These are phyloP conservation scores for Pseudomyrmex cubaensis DNA, from an alignment of 1,140 invertebrate species.

Conservation along the genomic window DNA sequence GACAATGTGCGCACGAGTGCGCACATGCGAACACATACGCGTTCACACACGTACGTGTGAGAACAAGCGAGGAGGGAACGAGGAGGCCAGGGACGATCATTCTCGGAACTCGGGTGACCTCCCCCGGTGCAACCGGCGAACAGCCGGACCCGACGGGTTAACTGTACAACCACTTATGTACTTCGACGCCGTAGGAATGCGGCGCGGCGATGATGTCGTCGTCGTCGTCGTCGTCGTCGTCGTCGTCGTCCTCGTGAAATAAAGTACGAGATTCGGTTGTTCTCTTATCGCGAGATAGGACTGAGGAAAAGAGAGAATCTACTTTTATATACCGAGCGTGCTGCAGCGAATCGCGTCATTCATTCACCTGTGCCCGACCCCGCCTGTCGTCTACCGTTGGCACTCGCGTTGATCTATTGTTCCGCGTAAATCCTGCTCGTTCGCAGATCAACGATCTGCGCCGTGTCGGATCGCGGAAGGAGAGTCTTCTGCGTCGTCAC, in stretches of 20 bases:
- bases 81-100: constrained; percentile 63
- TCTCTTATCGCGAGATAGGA: constrained; percentile 45
- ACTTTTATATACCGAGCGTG: neutral
- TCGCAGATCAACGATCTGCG: constrained; percentile 44
- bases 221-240: neutral
- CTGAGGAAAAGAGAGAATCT: constrained; percentile 15
- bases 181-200: constrained; percentile 77
- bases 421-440: constrained; percentile 64
- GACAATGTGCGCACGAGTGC: constrained; percentile 8
- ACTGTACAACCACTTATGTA: constrained; percentile 81
- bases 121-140: constrained; percentile 75
- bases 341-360: constrained; percentile 74
- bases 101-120: constrained; percentile 79
- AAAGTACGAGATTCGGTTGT: constrained; percentile 44
- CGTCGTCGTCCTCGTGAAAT: constrained; percentile 72
- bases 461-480: constrained; percentile 39
- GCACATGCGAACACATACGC: neutral
- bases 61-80: constrained; percentile 36
- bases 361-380: constrained; percentile 74
- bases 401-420: constrained; percentile 68
- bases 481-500: neutral
- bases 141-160: constrained; percentile 76
- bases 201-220: constrained; percentile 58
- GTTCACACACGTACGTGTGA: neutral
- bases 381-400: constrained; percentile 40